Evolutionary conservation across 2,888 invertebrate genomes (phyloP).

Genomic region (Thymelicus sylvestris): DNA sequence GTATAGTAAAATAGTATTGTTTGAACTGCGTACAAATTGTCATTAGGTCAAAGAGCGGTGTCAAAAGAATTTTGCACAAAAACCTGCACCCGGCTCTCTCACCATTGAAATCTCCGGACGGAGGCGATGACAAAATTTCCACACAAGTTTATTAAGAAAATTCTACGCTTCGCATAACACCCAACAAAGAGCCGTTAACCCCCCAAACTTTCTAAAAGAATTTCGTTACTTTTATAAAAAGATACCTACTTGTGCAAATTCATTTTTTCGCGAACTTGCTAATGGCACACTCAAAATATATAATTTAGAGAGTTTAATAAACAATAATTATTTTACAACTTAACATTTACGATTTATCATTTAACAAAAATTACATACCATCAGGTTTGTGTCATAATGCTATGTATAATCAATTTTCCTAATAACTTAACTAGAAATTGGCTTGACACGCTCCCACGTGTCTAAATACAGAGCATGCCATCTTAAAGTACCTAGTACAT

Average conservation of each 20-base stretch:
- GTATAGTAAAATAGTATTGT: too few relatives aligned
- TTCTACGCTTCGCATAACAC: conserved; percentile 48
- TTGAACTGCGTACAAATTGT: background rate
- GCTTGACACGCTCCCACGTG: too few relatives aligned
- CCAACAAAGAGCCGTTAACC: conserved; percentile 55
- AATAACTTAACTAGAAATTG: too few relatives aligned
- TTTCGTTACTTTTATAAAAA: conserved; percentile 47
- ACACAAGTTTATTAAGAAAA: conserved; percentile 65
- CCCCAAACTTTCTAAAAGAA: conserved; percentile 48
- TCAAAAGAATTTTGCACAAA: conserved; percentile 26
- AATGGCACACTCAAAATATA: conserved; percentile 21
- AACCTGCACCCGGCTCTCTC: conserved; percentile 43
- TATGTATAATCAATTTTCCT: too few relatives aligned
- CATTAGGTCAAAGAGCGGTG: background rate
- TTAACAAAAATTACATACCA: too few relatives aligned
- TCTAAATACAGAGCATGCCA: too few relatives aligned
- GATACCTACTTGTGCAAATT: conserved; percentile 24
- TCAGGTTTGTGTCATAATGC: too few relatives aligned
- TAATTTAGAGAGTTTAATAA: background rate
- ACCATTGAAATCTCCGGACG: conserved; percentile 48
- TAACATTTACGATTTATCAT: too few relatives aligned
- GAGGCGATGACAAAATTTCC: conserved; percentile 50
- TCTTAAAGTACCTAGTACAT: too few relatives aligned
- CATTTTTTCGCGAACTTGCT: conserved; percentile 24
- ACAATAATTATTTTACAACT: too few relatives aligned